Conservation (phyloP, 2,888 invertebrate species). For the Helicoverpa assulta region DNA sequence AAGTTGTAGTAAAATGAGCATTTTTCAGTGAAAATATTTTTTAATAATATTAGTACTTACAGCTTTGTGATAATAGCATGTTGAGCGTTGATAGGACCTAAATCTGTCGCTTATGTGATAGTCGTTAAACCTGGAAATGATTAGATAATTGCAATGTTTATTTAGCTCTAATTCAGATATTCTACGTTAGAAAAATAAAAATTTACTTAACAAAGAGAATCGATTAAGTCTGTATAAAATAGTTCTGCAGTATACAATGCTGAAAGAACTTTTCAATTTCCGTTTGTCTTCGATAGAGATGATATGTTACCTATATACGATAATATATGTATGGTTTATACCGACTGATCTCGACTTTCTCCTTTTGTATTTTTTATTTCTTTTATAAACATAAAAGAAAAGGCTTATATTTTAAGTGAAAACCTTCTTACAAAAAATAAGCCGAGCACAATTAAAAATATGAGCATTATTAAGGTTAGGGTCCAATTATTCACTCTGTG, state of each 20-base stretch:
- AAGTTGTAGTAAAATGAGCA: too few species aligned
- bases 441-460: constrained; percentile 6
- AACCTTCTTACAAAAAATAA: background rate
- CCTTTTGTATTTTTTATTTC: background rate
- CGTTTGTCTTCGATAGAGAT: background rate
- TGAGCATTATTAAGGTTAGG: too few species aligned
- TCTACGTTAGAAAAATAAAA: background rate
- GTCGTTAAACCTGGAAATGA: too few species aligned
- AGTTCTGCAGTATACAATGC: constrained; percentile 6
- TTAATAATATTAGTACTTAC: background rate
- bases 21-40: background rate
- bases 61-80: background rate
- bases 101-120: too few species aligned
- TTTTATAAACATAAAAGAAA: background rate
- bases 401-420: too few species aligned
- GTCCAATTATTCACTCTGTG: background rate
- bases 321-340: background rate
- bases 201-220: constrained; percentile 15
- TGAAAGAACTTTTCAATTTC: constrained; percentile 27
- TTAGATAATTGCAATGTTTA: background rate
- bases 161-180: background rate
- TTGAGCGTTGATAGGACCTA: too few species aligned
- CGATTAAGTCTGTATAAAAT: background rate
- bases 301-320: background rate
- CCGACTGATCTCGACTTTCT: too few species aligned